These are phyloP conservation scores for Eupithecia vulgata DNA, from an alignment of 2,888 invertebrate species.

Conservation along the genomic window DNA sequence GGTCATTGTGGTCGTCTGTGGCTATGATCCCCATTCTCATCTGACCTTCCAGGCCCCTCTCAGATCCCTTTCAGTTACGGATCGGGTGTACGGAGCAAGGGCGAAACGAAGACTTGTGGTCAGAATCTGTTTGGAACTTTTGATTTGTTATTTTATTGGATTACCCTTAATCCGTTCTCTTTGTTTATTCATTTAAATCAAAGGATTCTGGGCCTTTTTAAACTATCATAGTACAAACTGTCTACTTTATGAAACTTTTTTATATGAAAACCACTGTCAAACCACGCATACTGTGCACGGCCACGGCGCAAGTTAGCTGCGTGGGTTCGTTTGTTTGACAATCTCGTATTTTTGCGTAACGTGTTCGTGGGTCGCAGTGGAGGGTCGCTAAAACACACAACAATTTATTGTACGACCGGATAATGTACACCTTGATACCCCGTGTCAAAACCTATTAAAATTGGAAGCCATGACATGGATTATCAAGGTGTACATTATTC, in stretches of 20 bases:
- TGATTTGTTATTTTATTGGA: slow-evolving; percentile 1
- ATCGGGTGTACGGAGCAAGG: neutral
- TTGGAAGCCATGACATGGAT: too few species aligned
- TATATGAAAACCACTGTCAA: neutral
- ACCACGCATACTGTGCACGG: too few species aligned
- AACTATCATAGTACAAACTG: neutral
- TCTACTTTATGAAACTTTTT: neutral
- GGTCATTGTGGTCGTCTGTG: slow-evolving; percentile 12
- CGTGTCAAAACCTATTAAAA: too few species aligned
- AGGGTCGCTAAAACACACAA: too few species aligned
- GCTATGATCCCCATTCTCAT: slow-evolving; percentile 10
- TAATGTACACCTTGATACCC: too few species aligned
- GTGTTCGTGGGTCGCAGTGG: too few species aligned
- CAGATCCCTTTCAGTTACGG: slow-evolving; percentile 12
- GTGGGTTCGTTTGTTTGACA: too few species aligned
- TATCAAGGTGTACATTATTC: too few species aligned
- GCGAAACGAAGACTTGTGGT: slow-evolving; percentile 13
- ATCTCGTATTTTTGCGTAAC: too few species aligned
- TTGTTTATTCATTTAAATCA: neutral
- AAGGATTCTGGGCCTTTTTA: too few species aligned
- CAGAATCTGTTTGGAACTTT: slow-evolving; percentile 4
- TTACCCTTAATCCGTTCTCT: neutral
- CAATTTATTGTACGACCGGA: too few species aligned
- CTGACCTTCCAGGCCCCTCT: slow-evolving; percentile 12
- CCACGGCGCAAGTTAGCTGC: too few species aligned